These are phyloP conservation scores for Lathamus discolor DNA, from an alignment of 2,113 vertebrate species.

Conservation along the genomic window DNA sequence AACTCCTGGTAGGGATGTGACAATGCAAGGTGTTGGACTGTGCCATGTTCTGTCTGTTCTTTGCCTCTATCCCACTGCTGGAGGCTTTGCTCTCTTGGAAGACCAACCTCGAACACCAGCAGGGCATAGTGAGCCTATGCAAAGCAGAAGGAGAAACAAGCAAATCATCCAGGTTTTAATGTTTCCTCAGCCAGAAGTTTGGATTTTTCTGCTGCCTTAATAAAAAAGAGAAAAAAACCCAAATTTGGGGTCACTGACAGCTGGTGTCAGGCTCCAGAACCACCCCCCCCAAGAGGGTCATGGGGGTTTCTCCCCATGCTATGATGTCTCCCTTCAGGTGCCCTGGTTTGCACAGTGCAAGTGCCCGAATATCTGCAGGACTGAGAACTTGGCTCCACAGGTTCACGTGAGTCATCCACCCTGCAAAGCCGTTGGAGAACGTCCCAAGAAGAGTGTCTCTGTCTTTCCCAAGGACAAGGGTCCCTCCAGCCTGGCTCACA, in stretches of 20 bases:
- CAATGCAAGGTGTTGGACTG: not conserved
- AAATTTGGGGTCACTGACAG: slow-evolving; percentile 55
- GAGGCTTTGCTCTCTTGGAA: not conserved
- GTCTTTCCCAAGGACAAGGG: slow-evolving; percentile 77
- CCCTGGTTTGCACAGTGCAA: slow-evolving; percentile 69
- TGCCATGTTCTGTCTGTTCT: not conserved
- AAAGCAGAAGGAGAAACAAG: not conserved
- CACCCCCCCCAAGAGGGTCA: slow-evolving; percentile 80
- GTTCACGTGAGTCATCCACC: slow-evolving; percentile 76
- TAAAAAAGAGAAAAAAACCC: no score
- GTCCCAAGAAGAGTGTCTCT: slow-evolving; percentile 78
- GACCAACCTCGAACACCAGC: not conserved
- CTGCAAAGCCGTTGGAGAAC: slow-evolving; percentile 71
- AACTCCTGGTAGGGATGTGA: not conserved
- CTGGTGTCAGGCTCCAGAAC: slow-evolving; percentile 76
- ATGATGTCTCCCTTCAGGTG: slow-evolving; percentile 72
- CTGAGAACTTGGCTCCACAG: slow-evolving; percentile 80
- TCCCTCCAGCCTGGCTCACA: slow-evolving; percentile 61
- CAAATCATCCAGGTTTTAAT: not conserved
- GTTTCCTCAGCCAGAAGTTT: not conserved
- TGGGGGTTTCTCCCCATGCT: slow-evolving; percentile 78
- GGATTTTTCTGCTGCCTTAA: not conserved
- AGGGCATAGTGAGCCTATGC: not conserved
- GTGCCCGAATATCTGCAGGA: slow-evolving; percentile 65
- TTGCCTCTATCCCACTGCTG: not conserved